Evolutionary conservation across 1,140 invertebrate genomes (phyloP).

Genomic region (Cepaea nemoralis): DNA sequence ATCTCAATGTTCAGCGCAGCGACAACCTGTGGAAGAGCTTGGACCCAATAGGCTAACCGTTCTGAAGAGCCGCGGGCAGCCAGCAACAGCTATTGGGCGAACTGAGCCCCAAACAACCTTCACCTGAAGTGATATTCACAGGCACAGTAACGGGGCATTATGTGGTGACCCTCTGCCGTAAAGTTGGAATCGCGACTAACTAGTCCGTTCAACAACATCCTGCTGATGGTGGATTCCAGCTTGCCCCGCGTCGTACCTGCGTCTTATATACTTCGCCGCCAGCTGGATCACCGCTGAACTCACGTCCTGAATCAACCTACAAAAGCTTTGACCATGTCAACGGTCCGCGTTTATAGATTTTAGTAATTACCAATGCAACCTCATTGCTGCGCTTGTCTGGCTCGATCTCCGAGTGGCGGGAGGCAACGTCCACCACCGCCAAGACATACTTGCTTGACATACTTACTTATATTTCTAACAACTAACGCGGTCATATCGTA

Average conservation of each 20-base stretch:
- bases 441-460: background rate
- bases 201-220: background rate
- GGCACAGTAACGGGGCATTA: too few species aligned
- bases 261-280: background rate
- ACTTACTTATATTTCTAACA: background rate
- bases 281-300: background rate
- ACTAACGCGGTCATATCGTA: background rate
- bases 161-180: too few species aligned
- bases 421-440: background rate
- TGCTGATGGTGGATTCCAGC: background rate
- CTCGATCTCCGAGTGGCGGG: background rate
- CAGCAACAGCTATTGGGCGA: background rate
- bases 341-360: background rate
- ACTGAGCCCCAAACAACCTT: background rate
- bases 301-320: background rate
- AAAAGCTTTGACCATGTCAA: background rate
- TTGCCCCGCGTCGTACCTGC: background rate
- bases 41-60: background rate
- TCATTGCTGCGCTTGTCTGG: background rate
- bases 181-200: too few species aligned
- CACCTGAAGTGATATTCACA: background rate
- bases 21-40: background rate
- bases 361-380: background rate
- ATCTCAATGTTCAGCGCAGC: background rate
- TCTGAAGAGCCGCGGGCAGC: background rate